Evolutionary conservation across 2,113 vertebrate species (phyloP).

Genomic region (Barbus barbus): DNA sequence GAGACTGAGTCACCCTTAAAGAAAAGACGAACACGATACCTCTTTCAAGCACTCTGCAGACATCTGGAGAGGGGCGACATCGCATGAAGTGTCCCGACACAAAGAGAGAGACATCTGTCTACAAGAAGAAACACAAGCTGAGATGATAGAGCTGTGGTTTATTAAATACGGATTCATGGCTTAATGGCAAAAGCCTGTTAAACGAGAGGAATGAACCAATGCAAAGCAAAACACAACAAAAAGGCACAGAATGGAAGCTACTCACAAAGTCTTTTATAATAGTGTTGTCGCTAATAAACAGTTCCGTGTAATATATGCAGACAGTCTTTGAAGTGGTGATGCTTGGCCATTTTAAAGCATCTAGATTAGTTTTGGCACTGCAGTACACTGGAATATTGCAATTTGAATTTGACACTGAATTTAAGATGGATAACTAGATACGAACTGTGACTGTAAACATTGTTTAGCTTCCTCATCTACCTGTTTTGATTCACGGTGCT

Average conservation of each 20-base stretch:
- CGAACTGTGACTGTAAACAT: background rate
- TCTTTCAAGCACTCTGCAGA: slow-evolving; percentile 43
- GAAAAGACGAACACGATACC: slow-evolving; percentile 36
- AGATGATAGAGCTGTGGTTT: background rate
- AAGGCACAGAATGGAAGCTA: background rate
- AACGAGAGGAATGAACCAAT: background rate
- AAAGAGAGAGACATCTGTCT: slow-evolving; percentile 15
- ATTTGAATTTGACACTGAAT: background rate
- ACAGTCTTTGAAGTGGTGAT: background rate
- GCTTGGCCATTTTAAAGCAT: background rate
- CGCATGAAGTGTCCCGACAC: slow-evolving; percentile 17
- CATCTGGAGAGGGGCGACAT: slow-evolving; percentile 30
- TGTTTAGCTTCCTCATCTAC: background rate
- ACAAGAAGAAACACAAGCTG: slow-evolving; percentile 14
- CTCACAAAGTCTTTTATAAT: background rate
- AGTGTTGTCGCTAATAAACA: background rate
- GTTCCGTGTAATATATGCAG: background rate
- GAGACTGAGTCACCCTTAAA: slow-evolving; percentile 47
- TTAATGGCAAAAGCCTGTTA: background rate
- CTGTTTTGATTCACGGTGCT: slow-evolving; percentile 22
- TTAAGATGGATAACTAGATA: background rate
- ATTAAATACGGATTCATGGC: background rate
- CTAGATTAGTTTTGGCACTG: background rate
- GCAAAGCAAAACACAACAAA: background rate
- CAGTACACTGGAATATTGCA: background rate